Base-by-base conservation (phyloP, 2,113 vertebrate genomes). In the Phocoena sinus region DNA sequence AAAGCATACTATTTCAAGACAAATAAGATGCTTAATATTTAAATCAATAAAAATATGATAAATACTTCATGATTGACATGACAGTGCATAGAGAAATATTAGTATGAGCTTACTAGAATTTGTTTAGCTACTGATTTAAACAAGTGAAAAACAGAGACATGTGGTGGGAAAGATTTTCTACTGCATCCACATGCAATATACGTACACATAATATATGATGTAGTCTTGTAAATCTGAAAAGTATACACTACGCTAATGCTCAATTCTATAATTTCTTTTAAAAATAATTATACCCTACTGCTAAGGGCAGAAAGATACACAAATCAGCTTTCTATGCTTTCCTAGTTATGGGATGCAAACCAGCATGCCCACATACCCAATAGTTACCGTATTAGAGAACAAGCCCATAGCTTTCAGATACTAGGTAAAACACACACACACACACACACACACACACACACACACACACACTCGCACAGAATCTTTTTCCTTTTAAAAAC, bases 261-360 rank as follows among this genome's bases (percentile, higher is more conserved):
- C 95, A 93, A 97, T 98, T 98, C 98, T 93, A 97, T 97, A 98
- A 97, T 98, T 98, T 98, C 97, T 98, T 98, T 98, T 97, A 97
- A 97, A 98, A 98, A 98, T 95, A 97, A 96, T 98, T 98, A 98
- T 97, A 97, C 73, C 96, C 93, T 98, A 94, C 91, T 98, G 97
- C 91, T 98, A 98, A 98, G 97, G 98, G 93, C 92, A 98, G 98
- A 99, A 96, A 87, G 96, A 98, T 97, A 97, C 80, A 97, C 95
- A 98, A 98, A 97, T 98, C 95, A 98, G 96, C 98, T 98, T 98
- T 98, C 98, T 98, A 97, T 98, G 97, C 96, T 98, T 98, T 98
- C 90, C 74, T 97, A 98, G 96, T 97, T 98, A 97, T 97, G 97
- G 98, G 95, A 95, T 98, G 90, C 89, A 98, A 98, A 97, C 96